Conservation (phyloP, 1,140 invertebrate species). For the Drosophila grimshawi region DNA sequence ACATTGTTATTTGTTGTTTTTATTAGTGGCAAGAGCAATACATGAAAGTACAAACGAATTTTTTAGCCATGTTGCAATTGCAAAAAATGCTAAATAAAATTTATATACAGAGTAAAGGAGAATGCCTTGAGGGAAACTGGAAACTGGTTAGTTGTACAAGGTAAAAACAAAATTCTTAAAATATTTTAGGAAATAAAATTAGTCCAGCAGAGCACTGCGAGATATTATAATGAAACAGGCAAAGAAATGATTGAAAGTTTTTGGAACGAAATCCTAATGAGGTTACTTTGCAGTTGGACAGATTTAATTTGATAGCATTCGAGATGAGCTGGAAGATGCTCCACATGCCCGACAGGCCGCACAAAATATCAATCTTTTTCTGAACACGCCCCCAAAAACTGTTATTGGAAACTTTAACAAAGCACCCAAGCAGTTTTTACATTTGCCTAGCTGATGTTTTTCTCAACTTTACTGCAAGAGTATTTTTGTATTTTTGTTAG, state of each 20-base stretch:
- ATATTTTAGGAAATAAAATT: constrained; percentile 3
- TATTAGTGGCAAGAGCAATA: constrained; percentile 16
- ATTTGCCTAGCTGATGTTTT: constrained; percentile 68
- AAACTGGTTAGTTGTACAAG: constrained; percentile 14
- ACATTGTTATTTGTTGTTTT: background rate
- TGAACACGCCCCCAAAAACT: constrained; percentile 1
- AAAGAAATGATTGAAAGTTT: constrained; percentile 6
- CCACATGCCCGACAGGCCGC: background rate
- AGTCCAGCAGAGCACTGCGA: background rate
- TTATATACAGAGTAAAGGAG: background rate
- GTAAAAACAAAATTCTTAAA: constrained; percentile 1
- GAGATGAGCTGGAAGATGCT: background rate
- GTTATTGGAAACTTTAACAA: constrained; percentile 9
- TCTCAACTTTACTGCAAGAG: constrained; percentile 56
- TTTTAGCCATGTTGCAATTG: constrained; percentile 15
- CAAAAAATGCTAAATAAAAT: constrained; percentile 15
- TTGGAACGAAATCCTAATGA: background rate
- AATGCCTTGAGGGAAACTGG: constrained; percentile 16
- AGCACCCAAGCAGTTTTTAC: constrained; percentile 34
- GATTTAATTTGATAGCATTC: background rate
- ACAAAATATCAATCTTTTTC: constrained; percentile 51
- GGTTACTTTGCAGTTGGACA: background rate
- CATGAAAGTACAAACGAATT: constrained; percentile 25
- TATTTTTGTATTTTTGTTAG: constrained; percentile 77
- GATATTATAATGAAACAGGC: constrained; percentile 27